These are phyloP conservation scores for Ips nitidus DNA, from an alignment of 1,140 invertebrate species.

Conservation along the genomic window DNA sequence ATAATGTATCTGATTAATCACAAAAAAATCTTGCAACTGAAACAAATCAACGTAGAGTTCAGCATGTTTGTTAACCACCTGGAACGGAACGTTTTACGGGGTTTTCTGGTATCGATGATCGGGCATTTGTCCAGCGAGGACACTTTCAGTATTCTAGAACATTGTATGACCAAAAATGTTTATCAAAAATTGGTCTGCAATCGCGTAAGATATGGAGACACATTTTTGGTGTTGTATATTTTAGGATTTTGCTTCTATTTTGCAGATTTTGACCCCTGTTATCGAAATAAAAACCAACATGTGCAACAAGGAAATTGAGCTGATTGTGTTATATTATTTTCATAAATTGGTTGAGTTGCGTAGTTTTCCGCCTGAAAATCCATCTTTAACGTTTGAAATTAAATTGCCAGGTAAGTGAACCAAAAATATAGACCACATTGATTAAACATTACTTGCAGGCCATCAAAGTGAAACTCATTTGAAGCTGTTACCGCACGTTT, in stretches of 20 bases:
- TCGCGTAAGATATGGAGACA: not conserved
- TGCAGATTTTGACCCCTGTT: slow-evolving; percentile 9
- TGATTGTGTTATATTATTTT: slow-evolving; percentile 28
- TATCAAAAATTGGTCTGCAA: slow-evolving; percentile 7
- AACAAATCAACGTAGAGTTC: slow-evolving; percentile 18
- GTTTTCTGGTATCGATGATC: slow-evolving; percentile 7
- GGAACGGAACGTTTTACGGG: slow-evolving; percentile 12
- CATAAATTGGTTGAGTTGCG: not conserved
- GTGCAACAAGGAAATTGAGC: slow-evolving; percentile 18
- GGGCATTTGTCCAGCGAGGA: slow-evolving; percentile 4
- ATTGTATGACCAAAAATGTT: slow-evolving; percentile 7
- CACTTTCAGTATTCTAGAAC: slow-evolving; percentile 12
- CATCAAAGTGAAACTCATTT: not conserved
- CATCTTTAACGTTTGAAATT: slow-evolving; percentile 10
- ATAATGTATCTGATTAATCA: slow-evolving; percentile 10
- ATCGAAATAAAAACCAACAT: slow-evolving; percentile 28
- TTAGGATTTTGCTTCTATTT: not conserved
- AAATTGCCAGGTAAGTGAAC: slow-evolving; percentile 8
- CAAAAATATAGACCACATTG: not conserved
- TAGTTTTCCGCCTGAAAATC: not conserved
- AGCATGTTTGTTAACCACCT: slow-evolving; percentile 16
- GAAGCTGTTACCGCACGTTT: not conserved
- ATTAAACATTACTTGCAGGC: not conserved
- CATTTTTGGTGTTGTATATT: not conserved
- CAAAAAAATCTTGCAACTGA: slow-evolving; percentile 1